Percentiles rank a stretch among this genome's conserved stretches.
Conservation (phyloP, 2,888 invertebrate species). For the Elgonia sp. region DNA sequence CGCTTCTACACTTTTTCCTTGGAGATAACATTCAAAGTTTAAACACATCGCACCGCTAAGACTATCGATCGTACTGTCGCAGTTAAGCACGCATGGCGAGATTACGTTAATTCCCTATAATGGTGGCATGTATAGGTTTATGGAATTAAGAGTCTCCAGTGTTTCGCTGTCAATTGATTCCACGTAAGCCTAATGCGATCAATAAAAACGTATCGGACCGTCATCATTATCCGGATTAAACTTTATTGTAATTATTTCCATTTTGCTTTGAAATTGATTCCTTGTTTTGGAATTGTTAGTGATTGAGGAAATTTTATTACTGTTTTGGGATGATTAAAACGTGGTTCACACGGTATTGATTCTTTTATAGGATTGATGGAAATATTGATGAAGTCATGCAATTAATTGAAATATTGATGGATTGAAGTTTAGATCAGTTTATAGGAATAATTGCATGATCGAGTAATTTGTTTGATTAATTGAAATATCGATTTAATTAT, state of each 20-base stretch:
- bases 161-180: slow-evolving; percentile 68
- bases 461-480: no score
- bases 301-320: no score
- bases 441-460: no score
- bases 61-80: slow-evolving; percentile 57
- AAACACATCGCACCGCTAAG: slow-evolving; percentile 44
- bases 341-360: no score
- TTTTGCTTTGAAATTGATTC: no score
- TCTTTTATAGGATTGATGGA: no score
- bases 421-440: no score
- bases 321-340: no score
- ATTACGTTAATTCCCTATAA: slow-evolving; percentile 69
- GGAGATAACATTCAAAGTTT: slow-evolving; percentile 32
- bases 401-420: no score
- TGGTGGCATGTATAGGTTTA: slow-evolving; percentile 64
- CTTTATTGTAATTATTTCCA: background rate
- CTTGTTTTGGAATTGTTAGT: no score
- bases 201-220: slow-evolving; percentile 40
- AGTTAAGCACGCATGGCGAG: slow-evolving; percentile 62
- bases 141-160: slow-evolving; percentile 60
- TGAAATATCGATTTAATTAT: no score
- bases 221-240: slow-evolving; percentile 6
- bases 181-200: slow-evolving; percentile 63
- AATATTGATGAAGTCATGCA: no score
- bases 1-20: background rate